phyloP scores from a whole-genome alignment of 2,797 vertebrate genomes.

The Manis javanica region DNA sequence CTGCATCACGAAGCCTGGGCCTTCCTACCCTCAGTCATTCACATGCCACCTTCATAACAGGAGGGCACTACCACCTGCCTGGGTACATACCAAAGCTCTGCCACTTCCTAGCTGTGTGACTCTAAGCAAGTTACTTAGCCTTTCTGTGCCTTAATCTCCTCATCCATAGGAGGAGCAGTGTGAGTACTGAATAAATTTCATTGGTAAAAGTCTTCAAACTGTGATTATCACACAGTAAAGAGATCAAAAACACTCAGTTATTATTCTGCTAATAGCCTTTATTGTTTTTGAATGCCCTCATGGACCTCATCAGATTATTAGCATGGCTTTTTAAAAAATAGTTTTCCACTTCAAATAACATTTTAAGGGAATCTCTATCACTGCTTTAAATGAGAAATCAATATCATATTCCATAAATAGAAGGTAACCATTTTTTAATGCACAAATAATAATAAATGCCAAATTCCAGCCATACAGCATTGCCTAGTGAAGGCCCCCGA shows the following conservation, averaged over 20 bases:
- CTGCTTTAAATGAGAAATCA: not conserved
- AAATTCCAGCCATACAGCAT: not conserved
- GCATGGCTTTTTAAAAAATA: not conserved
- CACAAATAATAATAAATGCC: not conserved
- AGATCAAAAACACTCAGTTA: not conserved
- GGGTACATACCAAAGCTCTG: not conserved
- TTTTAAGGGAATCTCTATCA: not conserved
- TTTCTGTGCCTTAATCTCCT: not conserved
- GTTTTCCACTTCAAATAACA: not conserved
- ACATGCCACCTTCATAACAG: accelerated
- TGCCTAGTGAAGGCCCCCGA: not conserved
- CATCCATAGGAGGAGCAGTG: not conserved
- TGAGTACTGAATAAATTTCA: accelerated
- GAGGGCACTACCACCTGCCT: not conserved
- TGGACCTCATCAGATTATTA: not conserved
- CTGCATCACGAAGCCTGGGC: not conserved
- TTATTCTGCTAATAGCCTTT: not conserved
- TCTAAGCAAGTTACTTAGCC: not conserved
- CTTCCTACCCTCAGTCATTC: not conserved
- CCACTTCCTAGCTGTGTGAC: not conserved
- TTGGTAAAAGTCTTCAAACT: not conserved
- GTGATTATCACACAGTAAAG: not conserved
- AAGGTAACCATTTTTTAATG: not conserved
- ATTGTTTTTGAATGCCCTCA: not conserved
- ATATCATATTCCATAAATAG: not conserved